A percentile compares a stretch with the other conserved stretches of the same genome.
Evolutionary conservation across 2,113 vertebrate genomes (phyloP).

Genomic region (Cinclus mexicanus): DNA sequence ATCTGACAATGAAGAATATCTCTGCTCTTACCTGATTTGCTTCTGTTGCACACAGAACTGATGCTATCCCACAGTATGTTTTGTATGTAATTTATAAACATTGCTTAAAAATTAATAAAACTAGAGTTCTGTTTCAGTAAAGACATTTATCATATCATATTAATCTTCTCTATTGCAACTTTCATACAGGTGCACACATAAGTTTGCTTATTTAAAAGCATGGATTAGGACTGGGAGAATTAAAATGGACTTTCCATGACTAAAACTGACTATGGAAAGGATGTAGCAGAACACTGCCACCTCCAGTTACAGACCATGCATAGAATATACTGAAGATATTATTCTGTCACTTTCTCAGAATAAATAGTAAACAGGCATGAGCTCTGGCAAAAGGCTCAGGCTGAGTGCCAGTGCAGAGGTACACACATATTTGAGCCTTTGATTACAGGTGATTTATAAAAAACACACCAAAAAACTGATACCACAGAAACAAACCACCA

Average conservation of each 20-base stretch:
- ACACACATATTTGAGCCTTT: neutral
- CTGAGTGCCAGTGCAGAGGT: neutral
- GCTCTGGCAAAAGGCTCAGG: neutral
- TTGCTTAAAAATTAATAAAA: slow-evolving; percentile 48
- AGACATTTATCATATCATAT: slow-evolving; percentile 65
- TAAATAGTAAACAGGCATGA: neutral
- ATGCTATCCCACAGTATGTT: neutral
- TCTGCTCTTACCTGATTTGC: neutral
- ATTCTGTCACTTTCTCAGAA: neutral
- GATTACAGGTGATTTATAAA: neutral
- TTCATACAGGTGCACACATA: slow-evolving; percentile 7
- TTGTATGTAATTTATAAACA: slow-evolving; percentile 49
- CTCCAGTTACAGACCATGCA: slow-evolving; percentile 62
- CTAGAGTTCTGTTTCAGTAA: slow-evolving; percentile 48
- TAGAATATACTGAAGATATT: neutral
- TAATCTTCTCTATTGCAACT: slow-evolving; percentile 54
- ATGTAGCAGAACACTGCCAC: slow-evolving; percentile 70
- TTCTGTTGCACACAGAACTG: slow-evolving; percentile 18
- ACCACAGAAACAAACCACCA: neutral
- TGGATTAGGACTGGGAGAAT: slow-evolving; percentile 55
- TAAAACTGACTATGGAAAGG: slow-evolving; percentile 38
- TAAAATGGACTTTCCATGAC: slow-evolving; percentile 42
- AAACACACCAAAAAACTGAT: neutral
- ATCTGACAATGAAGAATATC: neutral
- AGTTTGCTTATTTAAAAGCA: slow-evolving; percentile 58